Percentiles rank a stretch among this genome's conserved stretches.
Evolutionary conservation across 2,797 vertebrate species (phyloP).

Genomic region (Sebastes paucispinis): DNA sequence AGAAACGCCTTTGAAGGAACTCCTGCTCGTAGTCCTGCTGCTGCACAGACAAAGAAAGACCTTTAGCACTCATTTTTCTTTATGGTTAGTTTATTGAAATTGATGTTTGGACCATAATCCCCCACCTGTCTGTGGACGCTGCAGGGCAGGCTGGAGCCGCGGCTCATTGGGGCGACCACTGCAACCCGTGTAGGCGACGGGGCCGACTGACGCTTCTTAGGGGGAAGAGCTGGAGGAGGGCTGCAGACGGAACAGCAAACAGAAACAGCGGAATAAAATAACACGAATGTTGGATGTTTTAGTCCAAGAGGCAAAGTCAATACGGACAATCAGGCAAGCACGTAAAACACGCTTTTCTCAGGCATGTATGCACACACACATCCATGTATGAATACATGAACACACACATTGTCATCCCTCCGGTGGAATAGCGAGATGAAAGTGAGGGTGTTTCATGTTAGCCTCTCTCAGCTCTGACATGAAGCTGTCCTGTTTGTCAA

Average conservation of each 20-base stretch:
- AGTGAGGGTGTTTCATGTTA: slow-evolving; percentile 58
- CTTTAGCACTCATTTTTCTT: background rate
- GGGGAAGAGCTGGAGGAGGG: slow-evolving; percentile 93
- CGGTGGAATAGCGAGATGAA: slow-evolving; percentile 44
- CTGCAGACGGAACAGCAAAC: slow-evolving; percentile 56
- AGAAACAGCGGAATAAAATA: slow-evolving; percentile 9
- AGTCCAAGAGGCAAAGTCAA: background rate
- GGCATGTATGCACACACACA: slow-evolving; percentile 58
- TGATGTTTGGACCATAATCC: background rate
- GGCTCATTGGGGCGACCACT: slow-evolving; percentile 96
- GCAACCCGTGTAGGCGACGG: slow-evolving; percentile 96
- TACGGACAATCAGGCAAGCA: slow-evolving; percentile 29
- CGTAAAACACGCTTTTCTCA: slow-evolving; percentile 18
- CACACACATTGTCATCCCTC: slow-evolving; percentile 52
- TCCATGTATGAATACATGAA: slow-evolving; percentile 63
- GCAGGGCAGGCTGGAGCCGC: slow-evolving; percentile 92
- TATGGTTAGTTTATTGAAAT: background rate
- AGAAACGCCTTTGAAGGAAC: slow-evolving; percentile 92
- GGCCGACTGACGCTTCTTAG: slow-evolving; percentile 95
- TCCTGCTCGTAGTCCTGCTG: slow-evolving; percentile 93
- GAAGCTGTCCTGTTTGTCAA: slow-evolving; percentile 41
- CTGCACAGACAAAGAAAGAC: slow-evolving; percentile 33
- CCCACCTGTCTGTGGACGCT: slow-evolving; percentile 92
- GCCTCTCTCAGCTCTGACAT: slow-evolving; percentile 43
- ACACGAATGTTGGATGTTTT: background rate